Evolutionary conservation across 2,888 invertebrate species (phyloP).

Genomic region (Dolichopus griseipennis): DNA sequence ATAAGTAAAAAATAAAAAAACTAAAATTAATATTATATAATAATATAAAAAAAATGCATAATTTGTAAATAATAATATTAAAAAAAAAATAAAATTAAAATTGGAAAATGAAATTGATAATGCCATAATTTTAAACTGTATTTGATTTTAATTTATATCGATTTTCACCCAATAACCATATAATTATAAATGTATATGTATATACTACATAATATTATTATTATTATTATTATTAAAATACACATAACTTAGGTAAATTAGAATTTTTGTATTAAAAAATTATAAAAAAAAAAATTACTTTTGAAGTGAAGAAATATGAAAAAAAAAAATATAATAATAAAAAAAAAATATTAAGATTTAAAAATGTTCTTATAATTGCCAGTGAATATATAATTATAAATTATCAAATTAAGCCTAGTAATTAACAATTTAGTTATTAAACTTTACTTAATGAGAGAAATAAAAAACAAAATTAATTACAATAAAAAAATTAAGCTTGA

Average conservation of each 20-base stretch:
- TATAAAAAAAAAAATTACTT: background rate
- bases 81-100: background rate
- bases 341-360: too few species aligned
- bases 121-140: background rate
- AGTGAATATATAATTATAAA: background rate
- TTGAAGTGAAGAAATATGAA: too few species aligned
- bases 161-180: background rate
- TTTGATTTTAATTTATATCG: background rate
- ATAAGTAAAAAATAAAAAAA: background rate
- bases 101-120: background rate
- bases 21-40: background rate
- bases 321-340: too few species aligned
- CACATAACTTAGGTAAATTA: background rate
- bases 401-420: background rate
- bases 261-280: background rate
- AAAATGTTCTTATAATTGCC: background rate
- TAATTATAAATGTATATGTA: background rate
- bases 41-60: background rate
- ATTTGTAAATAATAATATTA: background rate
- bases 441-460: too few species aligned
- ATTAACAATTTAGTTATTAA: too few species aligned
- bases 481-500: too few species aligned
- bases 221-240: background rate
- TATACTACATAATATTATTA: background rate
- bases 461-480: too few species aligned